phyloP scores from a whole-genome alignment of 2,113 vertebrate species.

The Oreotrochilus melanogaster region DNA sequence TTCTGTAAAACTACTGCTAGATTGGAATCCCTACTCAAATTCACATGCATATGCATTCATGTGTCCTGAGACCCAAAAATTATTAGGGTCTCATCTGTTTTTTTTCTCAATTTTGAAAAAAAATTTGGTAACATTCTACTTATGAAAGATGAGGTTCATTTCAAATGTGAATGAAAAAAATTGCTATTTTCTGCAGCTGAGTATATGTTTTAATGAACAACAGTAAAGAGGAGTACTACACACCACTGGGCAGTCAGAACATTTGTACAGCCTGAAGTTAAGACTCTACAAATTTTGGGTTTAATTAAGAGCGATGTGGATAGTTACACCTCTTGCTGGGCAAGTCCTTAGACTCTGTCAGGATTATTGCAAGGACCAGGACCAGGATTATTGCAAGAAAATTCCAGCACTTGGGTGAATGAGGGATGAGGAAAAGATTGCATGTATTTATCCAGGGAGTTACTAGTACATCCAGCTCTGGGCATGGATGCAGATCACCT shows the following conservation, averaged over 20 bases:
- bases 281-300: background rate
- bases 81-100: background rate
- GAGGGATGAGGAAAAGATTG: background rate
- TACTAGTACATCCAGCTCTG: background rate
- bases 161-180: background rate
- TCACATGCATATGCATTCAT: background rate
- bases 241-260: background rate
- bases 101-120: background rate
- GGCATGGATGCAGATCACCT: background rate
- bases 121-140: background rate
- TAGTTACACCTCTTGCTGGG: background rate
- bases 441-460: background rate
- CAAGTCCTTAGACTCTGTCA: background rate
- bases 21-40: background rate
- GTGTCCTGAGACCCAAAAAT: background rate
- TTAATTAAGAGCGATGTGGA: background rate
- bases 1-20: background rate
- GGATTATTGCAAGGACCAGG: background rate
- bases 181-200: background rate
- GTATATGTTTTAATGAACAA: background rate
- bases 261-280: accelerated
- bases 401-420: background rate
- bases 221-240: background rate
- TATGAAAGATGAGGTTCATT: background rate
- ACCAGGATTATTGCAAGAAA: background rate